Evolutionary conservation across 2,888 invertebrate genomes (phyloP), one percentile per base, ranked within the genome.

Genomic region (Hyppa rectilinea): DNA sequence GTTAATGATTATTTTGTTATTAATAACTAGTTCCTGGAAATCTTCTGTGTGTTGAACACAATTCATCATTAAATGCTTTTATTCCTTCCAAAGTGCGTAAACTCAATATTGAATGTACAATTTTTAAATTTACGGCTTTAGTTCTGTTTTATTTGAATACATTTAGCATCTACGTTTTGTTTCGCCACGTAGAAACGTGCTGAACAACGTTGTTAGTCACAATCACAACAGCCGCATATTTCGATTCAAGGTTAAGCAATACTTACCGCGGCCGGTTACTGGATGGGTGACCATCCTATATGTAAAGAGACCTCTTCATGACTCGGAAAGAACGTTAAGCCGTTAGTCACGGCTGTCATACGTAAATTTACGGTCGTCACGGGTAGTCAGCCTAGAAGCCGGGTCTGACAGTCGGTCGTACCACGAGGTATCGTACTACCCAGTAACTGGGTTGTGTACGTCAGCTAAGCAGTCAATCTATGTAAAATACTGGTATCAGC

Each of bases 1-100:
- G 2, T 56, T 14, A 61, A 49, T 63, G 12, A 5, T 12, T 47
- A 49, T 49, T 55, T 72, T 40, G 1, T 17, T 34, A 64, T 47
- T 20, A 40, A 49, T 38, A n/a, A n/a, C n/a, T 31, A 4, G 4
- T 59, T 43, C 20, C 34, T 50, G 14, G 5, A 59, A 52, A 50
- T 10, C n/a, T 9, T 40, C 2, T 38, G 20, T n/a, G 20, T 6
- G 14, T 36, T 43, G 9, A 64, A 9, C 17, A 43, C 34, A 26
- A 2, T 29, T 20, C 1, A 12, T 36, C 9, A 20, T 36, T 43
- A 2, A 20, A 38, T 29, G 26, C 7, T 31, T 63, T 63, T 31
- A 34, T 26, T 52, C n/a, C 6, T 4, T 45, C 0, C 9, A 6
- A 52, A 43, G 2, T 5, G 14, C 10, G 5, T 23, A 2, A 36